These are phyloP conservation scores for Carassius auratus DNA, from an alignment of 2,113 vertebrate genomes.

Conservation along the genomic window DNA sequence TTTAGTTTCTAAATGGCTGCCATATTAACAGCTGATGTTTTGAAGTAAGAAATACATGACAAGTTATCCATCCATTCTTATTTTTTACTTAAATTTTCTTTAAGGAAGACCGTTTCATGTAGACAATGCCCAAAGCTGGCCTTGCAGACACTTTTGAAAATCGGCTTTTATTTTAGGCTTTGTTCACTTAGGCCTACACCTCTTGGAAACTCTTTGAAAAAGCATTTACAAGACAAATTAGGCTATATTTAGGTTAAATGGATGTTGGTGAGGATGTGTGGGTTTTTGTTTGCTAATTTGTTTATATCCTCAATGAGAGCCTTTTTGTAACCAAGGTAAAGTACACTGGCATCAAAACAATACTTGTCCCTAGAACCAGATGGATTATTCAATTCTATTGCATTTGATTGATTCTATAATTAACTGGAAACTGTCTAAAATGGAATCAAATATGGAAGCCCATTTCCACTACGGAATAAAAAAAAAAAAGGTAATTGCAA, in stretches of 20 bases:
- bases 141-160: background rate
- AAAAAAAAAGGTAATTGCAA: background rate
- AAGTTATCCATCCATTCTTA: background rate
- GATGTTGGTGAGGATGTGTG: background rate
- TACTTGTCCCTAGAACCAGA: background rate
- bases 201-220: background rate
- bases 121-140: background rate
- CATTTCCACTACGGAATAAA: background rate
- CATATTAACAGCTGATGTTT: background rate
- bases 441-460: background rate
- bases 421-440: background rate
- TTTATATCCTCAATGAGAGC: slow-evolving; percentile 10
- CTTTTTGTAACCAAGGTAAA: background rate
- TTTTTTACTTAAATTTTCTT: background rate
- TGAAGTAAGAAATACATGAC: background rate
- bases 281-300: slow-evolving; percentile 16
- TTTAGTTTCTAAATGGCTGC: background rate
- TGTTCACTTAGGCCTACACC: background rate
- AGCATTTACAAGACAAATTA: slow-evolving; percentile 23
- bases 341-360: background rate
- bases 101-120: background rate
- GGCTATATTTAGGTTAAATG: slow-evolving; percentile 10
- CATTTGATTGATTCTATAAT: background rate
- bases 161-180: background rate
- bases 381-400: background rate